Base-by-base conservation (phyloP, 2,888 invertebrate genomes). In the Leucoma salicis region DNA sequence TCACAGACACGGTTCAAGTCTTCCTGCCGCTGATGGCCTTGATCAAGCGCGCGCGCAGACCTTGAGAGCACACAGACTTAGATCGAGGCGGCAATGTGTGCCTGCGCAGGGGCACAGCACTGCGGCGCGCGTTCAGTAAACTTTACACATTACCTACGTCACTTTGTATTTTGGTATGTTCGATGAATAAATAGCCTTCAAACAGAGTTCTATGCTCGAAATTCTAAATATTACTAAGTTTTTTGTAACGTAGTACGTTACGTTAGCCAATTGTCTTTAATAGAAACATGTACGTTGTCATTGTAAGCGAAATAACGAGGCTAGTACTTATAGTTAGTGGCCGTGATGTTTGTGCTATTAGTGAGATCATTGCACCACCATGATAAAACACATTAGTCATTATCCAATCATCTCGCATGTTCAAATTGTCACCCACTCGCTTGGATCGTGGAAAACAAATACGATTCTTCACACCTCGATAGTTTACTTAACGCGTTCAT, bases 101-200 rank as follows among this genome's bases (percentile, higher is more conserved):
- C 75, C 37, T 54, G 66, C 76, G 68, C 74, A 38, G 55, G 66
- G 67, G 66, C 76, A 71, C 71, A 69, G 68, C 60, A 69, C 69
- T 62, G 53, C 55, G 47, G 39, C 49, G 49, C 63, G 72, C 87
- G 88, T 86, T 88, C 86, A 86, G 83, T 86, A 86, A 85, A 87
- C 87, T 86, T 80, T 84, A 57, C 70, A 54, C 61, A 75, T 86
- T 86, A n/a, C n/a, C n/a, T n/a, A 80, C 85, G 82, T 86, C 85
- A 86, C 69, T 70, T 60, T 60, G 50, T 80, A 76, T 82, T 82
- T 82, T 73, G 67, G 73, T 71, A 63, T 65, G 58, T 63, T 67
- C n/a, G n/a, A n/a, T 67, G 73, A 75, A 81, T 78, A 75, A 78
- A 78, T 76, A 76, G 74, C 75, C 77, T 80, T 63, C 46, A 50